These are phyloP conservation scores for Aradophagus sp. DNA, from an alignment of 1,140 invertebrate species.

Conservation along the genomic window DNA sequence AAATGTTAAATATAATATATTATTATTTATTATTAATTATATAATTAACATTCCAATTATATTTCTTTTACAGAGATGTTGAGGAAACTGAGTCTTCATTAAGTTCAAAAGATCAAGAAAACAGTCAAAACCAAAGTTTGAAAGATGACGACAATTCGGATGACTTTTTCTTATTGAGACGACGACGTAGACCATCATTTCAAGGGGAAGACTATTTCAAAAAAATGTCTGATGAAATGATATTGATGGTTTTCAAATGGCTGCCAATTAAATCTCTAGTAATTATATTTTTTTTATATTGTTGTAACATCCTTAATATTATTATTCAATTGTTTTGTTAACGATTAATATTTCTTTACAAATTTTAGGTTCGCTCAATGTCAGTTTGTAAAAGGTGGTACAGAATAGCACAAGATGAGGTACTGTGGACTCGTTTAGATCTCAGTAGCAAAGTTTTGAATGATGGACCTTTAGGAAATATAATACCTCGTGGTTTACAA, in stretches of 20 bases:
- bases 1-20: too few species aligned
- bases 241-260: conserved; percentile 88
- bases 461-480: conserved; percentile 80
- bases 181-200: conserved; percentile 65
- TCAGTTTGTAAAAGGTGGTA: conserved; percentile 80
- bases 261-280: conserved; percentile 85
- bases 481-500: conserved; percentile 83
- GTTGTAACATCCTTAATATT: too few species aligned
- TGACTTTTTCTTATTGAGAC: conserved; percentile 65
- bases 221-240: conserved; percentile 87
- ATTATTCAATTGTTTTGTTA: too few species aligned
- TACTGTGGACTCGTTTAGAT: conserved; percentile 88
- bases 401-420: conserved; percentile 85
- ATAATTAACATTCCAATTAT: too few species aligned
- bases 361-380: conserved; percentile 67
- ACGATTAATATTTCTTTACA: too few species aligned
- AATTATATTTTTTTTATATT: conserved; percentile 62
- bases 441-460: conserved; percentile 81
- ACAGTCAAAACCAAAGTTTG: conserved; percentile 31
- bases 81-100: conserved; percentile 22
- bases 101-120: conserved; percentile 31
- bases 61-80: conserved; percentile 21
- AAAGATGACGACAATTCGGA: conserved; percentile 65
- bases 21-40: too few species aligned
- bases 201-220: conserved; percentile 77